These are phyloP conservation scores for Polydrusus tereticollis DNA, from an alignment of 2,888 invertebrate species.

Conservation along the genomic window DNA sequence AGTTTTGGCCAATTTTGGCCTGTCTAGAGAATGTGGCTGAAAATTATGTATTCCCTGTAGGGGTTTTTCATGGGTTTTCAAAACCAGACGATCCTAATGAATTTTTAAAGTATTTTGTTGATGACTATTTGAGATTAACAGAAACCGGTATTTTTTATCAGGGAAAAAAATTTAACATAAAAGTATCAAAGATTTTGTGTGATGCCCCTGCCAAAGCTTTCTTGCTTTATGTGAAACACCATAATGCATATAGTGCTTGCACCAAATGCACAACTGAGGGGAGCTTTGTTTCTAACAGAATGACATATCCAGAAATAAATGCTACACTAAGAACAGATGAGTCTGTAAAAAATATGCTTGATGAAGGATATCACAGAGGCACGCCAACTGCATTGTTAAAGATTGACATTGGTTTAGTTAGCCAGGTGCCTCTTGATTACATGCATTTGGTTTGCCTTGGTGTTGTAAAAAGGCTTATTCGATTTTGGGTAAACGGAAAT, in stretches of 20 bases:
- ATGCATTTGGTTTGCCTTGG: too few species aligned
- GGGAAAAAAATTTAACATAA: neutral
- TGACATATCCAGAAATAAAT: conserved; percentile 44
- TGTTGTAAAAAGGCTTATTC: conserved; percentile 37
- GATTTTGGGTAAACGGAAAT: conserved; percentile 18
- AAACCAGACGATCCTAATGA: conserved; percentile 47
- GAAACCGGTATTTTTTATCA: conserved; percentile 36
- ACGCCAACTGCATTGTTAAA: conserved; percentile 22
- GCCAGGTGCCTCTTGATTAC: conserved; percentile 51
- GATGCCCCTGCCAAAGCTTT: conserved; percentile 5
- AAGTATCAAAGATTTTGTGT: neutral
- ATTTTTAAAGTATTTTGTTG: conserved; percentile 44
- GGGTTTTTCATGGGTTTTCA: conserved; percentile 46
- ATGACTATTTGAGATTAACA: conserved; percentile 41
- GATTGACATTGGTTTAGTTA: conserved; percentile 52
- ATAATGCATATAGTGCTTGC: neutral
- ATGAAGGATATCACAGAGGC: conserved; percentile 48
- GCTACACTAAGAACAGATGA: conserved; percentile 30
- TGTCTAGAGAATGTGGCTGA: conserved; percentile 19
- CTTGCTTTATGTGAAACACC: neutral
- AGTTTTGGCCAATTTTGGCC: conserved; percentile 49
- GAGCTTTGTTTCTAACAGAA: conserved; percentile 24
- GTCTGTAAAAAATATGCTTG: conserved; percentile 27
- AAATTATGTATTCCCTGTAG: conserved; percentile 8
- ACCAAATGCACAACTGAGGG: conserved; percentile 17